Evolutionary conservation across 2,888 invertebrate genomes (phyloP).

Genomic region (Ctena decussata): DNA sequence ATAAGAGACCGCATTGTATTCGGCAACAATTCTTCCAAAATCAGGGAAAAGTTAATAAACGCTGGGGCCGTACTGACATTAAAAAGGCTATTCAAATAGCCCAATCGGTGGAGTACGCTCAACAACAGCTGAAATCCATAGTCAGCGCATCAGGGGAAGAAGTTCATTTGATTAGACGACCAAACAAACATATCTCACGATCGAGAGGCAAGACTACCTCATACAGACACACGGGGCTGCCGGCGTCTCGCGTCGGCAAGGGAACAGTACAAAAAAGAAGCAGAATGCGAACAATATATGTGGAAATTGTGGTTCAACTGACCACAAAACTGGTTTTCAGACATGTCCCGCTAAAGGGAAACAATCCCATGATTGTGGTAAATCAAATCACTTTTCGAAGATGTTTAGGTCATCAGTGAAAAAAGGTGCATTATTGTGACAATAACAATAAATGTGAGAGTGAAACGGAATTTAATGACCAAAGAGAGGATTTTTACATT

Average conservation of each 20-base stretch:
- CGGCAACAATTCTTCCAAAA: background rate
- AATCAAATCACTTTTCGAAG: background rate
- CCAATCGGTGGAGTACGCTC: background rate
- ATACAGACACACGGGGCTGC: too few relatives aligned
- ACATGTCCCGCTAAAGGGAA: background rate
- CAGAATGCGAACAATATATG: background rate
- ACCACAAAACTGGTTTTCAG: background rate
- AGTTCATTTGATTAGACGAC: background rate
- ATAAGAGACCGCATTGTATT: background rate
- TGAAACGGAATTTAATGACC: too few relatives aligned
- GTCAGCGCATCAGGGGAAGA: background rate
- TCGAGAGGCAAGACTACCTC: too few relatives aligned
- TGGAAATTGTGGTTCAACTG: background rate
- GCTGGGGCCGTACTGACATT: background rate
- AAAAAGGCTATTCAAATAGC: conserved; percentile 9
- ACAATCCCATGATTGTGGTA: background rate
- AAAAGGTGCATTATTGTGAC: too few relatives aligned
- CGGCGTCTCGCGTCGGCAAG: too few relatives aligned
- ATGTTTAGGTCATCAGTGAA: too few relatives aligned
- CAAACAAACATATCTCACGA: background rate
- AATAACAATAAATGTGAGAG: too few relatives aligned
- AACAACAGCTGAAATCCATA: background rate
- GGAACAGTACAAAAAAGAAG: background rate
- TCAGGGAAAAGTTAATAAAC: too few relatives aligned
- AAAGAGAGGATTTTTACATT: too few relatives aligned